phyloP scores from a whole-genome alignment of 1,140 invertebrate species.

The Drosophila lacteicornis region DNA sequence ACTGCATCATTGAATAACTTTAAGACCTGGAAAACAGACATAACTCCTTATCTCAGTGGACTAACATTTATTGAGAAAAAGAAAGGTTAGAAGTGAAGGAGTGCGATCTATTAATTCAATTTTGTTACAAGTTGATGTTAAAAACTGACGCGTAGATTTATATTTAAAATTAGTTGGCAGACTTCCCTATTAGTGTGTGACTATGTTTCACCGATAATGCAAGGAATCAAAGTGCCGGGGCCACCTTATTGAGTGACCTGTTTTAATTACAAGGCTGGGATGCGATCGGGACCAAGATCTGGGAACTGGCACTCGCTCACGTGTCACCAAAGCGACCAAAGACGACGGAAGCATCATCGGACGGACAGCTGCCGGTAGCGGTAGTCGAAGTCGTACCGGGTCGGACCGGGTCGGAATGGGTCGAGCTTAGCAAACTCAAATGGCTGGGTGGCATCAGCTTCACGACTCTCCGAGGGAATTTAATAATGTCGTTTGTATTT shows the following conservation, averaged over 20 bases:
- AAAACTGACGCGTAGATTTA: too few species aligned
- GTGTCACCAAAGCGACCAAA: constrained; percentile 20
- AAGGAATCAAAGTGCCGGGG: constrained; percentile 3
- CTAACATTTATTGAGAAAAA: background rate
- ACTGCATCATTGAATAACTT: background rate
- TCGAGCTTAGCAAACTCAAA: constrained; percentile 15
- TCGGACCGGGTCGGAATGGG: constrained; percentile 20
- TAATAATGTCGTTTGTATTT: constrained; percentile 82
- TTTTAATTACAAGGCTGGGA: constrained; percentile 27
- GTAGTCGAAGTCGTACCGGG: constrained; percentile 9
- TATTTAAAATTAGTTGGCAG: too few species aligned
- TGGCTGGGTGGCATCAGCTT: constrained; percentile 44
- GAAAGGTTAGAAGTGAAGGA: too few species aligned
- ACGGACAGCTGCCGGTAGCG: constrained; percentile 78
- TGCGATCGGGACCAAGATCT: background rate
- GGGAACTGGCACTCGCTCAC: constrained; percentile 21
- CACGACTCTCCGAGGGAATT: constrained; percentile 66
- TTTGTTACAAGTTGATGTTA: too few species aligned
- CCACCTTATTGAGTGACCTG: background rate
- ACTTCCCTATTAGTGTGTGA: background rate
- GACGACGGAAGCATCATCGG: constrained; percentile 63
- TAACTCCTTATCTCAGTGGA: background rate
- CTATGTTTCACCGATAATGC: constrained; percentile 1
- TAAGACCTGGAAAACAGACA: background rate
- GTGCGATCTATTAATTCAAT: too few species aligned